Evolutionary conservation across 2,888 invertebrate species (phyloP).

Genomic region (Cremastinae sp.): DNA sequence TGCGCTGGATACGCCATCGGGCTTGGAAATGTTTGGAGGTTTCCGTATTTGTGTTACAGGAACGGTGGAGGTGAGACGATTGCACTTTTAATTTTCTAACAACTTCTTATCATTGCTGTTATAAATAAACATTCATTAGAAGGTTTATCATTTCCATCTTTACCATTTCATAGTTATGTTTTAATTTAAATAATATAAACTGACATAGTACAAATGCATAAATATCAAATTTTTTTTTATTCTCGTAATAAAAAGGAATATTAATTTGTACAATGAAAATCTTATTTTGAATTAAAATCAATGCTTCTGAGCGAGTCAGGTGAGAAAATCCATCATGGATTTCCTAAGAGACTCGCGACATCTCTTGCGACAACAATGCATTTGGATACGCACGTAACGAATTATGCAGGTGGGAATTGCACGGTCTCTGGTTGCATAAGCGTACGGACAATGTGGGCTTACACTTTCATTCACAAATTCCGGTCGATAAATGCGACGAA

Average conservation of each 20-base stretch:
- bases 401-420: constrained; percentile 19
- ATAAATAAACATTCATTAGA: too few relatives aligned
- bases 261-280: too few relatives aligned
- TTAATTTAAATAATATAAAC: too few relatives aligned
- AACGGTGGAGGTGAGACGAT: constrained; percentile 88
- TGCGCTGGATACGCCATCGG: constrained; percentile 93
- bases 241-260: too few relatives aligned
- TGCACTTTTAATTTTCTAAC: constrained; percentile 20
- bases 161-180: too few relatives aligned
- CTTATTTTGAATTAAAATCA: too few relatives aligned
- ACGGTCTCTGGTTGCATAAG: constrained; percentile 39
- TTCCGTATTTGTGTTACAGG: constrained; percentile 92
- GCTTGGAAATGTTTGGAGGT: constrained; percentile 92
- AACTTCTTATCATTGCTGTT: background rate
- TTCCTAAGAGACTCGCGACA: constrained; percentile 30
- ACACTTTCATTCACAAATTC: constrained; percentile 27
- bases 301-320: background rate
- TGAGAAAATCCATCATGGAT: background rate
- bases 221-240: too few relatives aligned
- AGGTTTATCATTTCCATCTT: background rate
- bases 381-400: constrained; percentile 24
- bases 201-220: too few relatives aligned
- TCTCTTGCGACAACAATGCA: constrained; percentile 16
- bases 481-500: constrained; percentile 4
- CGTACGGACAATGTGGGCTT: background rate